These are phyloP conservation scores for Aselliscus stoliczkanus DNA, from an alignment of 2,797 vertebrate species.

Conservation along the genomic window DNA sequence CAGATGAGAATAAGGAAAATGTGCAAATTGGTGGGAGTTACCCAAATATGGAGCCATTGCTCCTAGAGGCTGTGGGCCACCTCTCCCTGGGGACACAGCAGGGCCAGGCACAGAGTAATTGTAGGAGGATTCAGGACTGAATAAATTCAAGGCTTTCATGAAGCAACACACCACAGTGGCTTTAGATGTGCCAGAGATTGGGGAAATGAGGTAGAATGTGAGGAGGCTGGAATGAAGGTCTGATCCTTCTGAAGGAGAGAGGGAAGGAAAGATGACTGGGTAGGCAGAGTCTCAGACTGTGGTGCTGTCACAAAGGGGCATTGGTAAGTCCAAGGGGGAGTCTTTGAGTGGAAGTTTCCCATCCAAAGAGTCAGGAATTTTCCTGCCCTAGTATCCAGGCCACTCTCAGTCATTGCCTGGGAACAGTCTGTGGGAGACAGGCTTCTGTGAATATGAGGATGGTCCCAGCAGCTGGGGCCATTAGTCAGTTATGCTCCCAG, in stretches of 20 bases:
- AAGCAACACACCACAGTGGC: neutral
- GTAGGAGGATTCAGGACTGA: neutral
- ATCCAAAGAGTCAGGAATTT: neutral
- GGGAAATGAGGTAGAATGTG: neutral
- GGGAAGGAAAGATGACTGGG: neutral
- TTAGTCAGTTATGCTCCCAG: neutral
- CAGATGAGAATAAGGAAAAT: neutral
- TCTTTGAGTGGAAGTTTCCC: neutral
- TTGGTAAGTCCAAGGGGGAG: neutral
- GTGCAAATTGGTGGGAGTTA: neutral
- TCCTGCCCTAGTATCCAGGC: neutral
- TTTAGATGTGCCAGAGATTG: neutral
- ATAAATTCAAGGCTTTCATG: neutral
- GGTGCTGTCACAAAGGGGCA: neutral
- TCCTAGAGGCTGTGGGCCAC: neutral
- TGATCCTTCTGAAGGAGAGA: neutral
- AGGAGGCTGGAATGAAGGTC: neutral
- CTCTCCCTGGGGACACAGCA: neutral
- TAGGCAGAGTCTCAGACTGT: neutral
- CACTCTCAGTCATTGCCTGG: neutral
- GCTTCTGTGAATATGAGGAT: neutral
- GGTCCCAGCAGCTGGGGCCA: neutral
- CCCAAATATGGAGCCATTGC: neutral
- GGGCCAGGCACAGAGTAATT: neutral
- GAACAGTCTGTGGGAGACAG: neutral